Conservation (phyloP, 2,888 invertebrate species). For the Sarcophaga rosellei region DNA sequence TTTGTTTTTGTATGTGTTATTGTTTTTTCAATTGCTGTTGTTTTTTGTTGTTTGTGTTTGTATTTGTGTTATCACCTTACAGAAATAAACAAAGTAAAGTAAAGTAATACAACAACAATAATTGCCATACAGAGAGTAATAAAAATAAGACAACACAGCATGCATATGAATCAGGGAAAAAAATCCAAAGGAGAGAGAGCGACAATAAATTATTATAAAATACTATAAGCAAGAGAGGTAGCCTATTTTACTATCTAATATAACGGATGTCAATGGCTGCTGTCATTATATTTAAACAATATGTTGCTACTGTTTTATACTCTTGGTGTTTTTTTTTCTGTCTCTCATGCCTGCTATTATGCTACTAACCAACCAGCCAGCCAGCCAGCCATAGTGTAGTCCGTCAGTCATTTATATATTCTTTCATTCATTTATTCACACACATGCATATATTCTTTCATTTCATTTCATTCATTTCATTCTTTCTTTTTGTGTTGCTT, state of each 20-base stretch:
- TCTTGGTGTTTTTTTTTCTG: background rate
- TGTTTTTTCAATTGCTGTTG: constrained; percentile 44
- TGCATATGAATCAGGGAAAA: background rate
- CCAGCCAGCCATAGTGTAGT: too few species aligned
- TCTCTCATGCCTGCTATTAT: background rate
- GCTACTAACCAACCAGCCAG: background rate
- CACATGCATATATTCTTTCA: background rate
- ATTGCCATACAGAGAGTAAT: constrained; percentile 27
- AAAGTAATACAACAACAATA: constrained; percentile 16
- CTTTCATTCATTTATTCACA: constrained; percentile 25
- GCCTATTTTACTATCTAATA: constrained; percentile 49
- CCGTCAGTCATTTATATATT: constrained; percentile 23
- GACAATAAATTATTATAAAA: background rate
- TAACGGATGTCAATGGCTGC: constrained; percentile 67
- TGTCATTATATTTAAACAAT: constrained; percentile 67
- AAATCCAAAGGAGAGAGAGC: background rate
- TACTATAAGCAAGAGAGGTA: background rate
- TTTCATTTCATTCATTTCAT: background rate
- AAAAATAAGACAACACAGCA: constrained; percentile 44
- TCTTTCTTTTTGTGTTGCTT: too few species aligned
- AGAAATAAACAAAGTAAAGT: constrained; percentile 49
- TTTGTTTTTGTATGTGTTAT: constrained; percentile 28
- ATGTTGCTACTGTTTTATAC: constrained; percentile 26
- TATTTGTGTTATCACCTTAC: constrained; percentile 56
- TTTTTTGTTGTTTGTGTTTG: constrained; percentile 29